Percentiles rank a stretch among this genome's conserved stretches.
Conservation (phyloP, 2,888 invertebrate genomes). For the Neoascia interrupta region DNA sequence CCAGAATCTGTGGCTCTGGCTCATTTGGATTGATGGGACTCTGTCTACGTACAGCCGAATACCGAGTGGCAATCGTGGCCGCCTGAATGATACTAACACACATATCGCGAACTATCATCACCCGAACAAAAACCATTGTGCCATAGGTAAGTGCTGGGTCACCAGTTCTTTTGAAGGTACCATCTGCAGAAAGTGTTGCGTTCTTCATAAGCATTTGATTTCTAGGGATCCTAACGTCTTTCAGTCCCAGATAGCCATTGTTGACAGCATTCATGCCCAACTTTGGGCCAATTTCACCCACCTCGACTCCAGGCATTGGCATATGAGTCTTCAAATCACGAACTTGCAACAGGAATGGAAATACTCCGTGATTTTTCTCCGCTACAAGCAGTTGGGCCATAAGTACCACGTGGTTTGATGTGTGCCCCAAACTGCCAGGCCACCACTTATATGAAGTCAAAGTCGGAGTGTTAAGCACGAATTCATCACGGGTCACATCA, state of each 20-base stretch:
- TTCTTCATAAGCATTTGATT: conserved; percentile 95
- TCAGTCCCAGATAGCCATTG: conserved; percentile 94
- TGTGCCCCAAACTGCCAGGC: conserved; percentile 97
- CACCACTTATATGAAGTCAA: conserved; percentile 96
- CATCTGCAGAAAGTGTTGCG: conserved; percentile 93
- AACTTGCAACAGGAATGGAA: conserved; percentile 94
- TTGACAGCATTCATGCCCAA: conserved; percentile 94
- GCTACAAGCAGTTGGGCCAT: conserved; percentile 93
- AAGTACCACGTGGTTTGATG: conserved; percentile 94
- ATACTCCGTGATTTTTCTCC: conserved; percentile 91
- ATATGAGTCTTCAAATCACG: conserved; percentile 92
- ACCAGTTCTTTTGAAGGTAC: conserved; percentile 89
- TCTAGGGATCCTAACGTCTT: conserved; percentile 91
- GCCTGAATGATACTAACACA: conserved; percentile 89
- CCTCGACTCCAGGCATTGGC: conserved; percentile 91
- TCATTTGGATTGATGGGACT: conserved; percentile 88
- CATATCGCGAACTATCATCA: conserved; percentile 89
- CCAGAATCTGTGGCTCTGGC: conserved; percentile 92
- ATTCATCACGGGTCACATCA: conserved; percentile 89
- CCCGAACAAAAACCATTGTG: conserved; percentile 93
- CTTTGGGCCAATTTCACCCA: conserved; percentile 97
- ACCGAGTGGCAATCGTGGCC: conserved; percentile 93
- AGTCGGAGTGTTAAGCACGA: conserved; percentile 91
- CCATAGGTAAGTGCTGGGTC: conserved; percentile 92
- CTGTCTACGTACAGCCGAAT: conserved; percentile 93